Base-by-base conservation (phyloP, 2,113 vertebrate genomes). In the Oncorhynchus kisutch region DNA sequence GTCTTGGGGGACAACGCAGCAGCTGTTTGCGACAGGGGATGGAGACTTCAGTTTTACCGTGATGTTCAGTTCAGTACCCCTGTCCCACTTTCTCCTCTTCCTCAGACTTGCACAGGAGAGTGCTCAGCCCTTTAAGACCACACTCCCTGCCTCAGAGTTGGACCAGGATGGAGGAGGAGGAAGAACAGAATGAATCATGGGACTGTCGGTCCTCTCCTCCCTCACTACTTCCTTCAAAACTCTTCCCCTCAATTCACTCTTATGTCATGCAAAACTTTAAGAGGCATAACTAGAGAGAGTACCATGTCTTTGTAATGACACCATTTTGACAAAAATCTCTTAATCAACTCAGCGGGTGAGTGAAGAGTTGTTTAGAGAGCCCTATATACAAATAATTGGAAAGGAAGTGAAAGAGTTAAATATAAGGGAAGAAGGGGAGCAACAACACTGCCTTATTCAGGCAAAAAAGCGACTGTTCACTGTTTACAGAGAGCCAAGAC, bases 391-490 rank as follows among this genome's bases (percentile, higher is more conserved):
- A 51, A 25, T 54, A 0, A 22, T 18, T 11, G 14, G 18, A n/a
- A 3, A 20, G 75, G 73, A 48, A 69, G 65, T 60, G 66, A 34
- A 86, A 74, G 75, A n/a, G 86, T 89, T 88, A 89, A 69, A 7
- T 8, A 11, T 12, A 45, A 18, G 8, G 18, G 18, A 9, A 59
- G 65, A 12, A 64, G 73, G 29, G 51, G 27, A 31, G 18, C 85
- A 85, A 71, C 54, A 84, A 74, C 84, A 82, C 83, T 88, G 82
- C 92, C 92, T 91, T 93, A 91, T 93, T 93, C 85, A 93, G 92
- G 88, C 92, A 92, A 92, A 85, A 64, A 67, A 39, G 68, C 72
- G 76, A 14, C 73, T 34, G 48, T 54, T 73, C 45, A 6, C 51
- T 67, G 12, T 57, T 29, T 85, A 89, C 39, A 88, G 25, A 62